Base-by-base conservation (phyloP, 1,140 invertebrate species). In the Arctopsyche grandis region DNA sequence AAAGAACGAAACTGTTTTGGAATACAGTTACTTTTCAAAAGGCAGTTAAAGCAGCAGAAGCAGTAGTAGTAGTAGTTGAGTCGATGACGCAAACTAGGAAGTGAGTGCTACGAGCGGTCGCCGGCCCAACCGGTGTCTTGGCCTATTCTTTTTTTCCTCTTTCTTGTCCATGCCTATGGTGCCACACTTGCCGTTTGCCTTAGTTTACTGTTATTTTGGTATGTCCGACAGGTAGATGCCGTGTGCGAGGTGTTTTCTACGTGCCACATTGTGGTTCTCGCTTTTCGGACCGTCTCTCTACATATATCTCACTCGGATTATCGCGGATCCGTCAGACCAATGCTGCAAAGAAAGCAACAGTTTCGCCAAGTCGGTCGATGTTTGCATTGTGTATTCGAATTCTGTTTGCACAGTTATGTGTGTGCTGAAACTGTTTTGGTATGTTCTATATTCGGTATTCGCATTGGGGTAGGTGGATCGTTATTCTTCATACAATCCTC, bases 11-110 rank as follows among this genome's bases (percentile, higher is more conserved):
- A 60, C 56, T 60, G 56, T 60, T 60, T 21, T 60, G 0, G 63
- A 5, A 22, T 66, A 66, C 63, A 66, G 63, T 26, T 26, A 26
- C 63, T 66, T 76, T 76, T 46, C 38, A 43, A 21, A 24, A 43
- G 44, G 46, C 70, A 48, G 70, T 66, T 66, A 66, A 16, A 9
- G 7, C 7, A 7, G 21, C 21, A 63, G 24, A 22, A 29, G 63
- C 22, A 52, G 63, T n/a, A 22, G 74, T 9, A 60, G 70, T 24
- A 38, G 29, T 38, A 74, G 70, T 19, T 12, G 48, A 52, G 48
- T 52, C 48, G 48, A 76, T 76, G 74, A 76, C 74, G 74, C 74
- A 76, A 76, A 76, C 74, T 76, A 76, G 74, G 74, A 76, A 76
- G 74, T 76, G 74, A 52, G 56, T 29, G 74, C 52, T 76, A 19